Evolutionary conservation across 2,797 vertebrate genomes (phyloP), one percentile per base, ranked within the genome.

Genomic region (Buphagus erythrorhynchus): DNA sequence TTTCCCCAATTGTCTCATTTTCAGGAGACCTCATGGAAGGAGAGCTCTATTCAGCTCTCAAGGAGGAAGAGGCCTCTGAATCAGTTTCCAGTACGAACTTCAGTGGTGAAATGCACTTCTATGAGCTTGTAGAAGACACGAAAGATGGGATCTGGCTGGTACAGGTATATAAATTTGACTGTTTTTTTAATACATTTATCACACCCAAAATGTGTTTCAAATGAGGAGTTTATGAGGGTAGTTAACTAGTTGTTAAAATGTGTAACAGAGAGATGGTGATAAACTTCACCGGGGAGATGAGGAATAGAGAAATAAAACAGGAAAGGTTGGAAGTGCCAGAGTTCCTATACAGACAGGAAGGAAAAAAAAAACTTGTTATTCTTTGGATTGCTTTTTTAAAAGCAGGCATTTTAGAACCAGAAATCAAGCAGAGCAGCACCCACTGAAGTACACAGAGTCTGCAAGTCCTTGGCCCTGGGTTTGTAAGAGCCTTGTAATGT

Each of bases 121-220:
- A 99, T 92, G 99, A 99, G 88, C 97, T 99, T 59, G 99, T 99
- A 76, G 99, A 99, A 97, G 99, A 99, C 97, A 99, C 99, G 8
- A 99, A 99, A 97, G 99, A 99, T 94, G 99, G 99, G 48, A 99
- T 99, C 97, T 99, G 99, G 99, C 98, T 99, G 90, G 98, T 99
- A 96, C 99, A 99, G 99, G 99, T 99, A 98, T 16, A 68, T 68
- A 71, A 76, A 72, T 67, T 35, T 24, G 11, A 40, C 22, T 0
- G 0, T n/a, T 58, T 57, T 67, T 92, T 80, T 8, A 13, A 66
- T 74, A 6, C 75, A 25, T 84, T 85, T 82, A 58, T 73, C 25
- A 49, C 48, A 31, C 43, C 28, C 65, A 36, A 68, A 90, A 46
- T 87, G n/a, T 51, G 18, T 46, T 77, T 77, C 21, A 33, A 48